phyloP scores from a whole-genome alignment of 2,113 vertebrate species.

The Oreochromis tanganicae region DNA sequence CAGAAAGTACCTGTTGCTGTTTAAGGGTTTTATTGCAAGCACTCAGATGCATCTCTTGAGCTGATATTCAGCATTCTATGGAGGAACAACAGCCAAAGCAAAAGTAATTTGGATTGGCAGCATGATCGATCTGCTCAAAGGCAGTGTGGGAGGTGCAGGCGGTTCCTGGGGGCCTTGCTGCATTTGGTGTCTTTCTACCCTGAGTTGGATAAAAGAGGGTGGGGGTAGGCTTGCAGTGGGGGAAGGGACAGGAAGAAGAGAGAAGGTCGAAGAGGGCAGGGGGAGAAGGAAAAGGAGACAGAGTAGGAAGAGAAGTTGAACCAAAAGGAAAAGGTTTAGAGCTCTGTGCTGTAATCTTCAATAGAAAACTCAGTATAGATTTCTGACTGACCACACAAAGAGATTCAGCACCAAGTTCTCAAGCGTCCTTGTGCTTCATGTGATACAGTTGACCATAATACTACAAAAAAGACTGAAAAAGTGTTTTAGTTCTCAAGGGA shows the following conservation, averaged over 20 bases:
- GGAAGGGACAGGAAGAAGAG: conserved; percentile 67
- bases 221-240: conserved; percentile 50
- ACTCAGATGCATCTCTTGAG: not conserved
- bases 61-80: not conserved
- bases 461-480: not conserved
- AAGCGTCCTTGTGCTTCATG: not conserved
- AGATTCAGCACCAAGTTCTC: not conserved
- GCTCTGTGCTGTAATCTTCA: not conserved
- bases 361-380: not conserved
- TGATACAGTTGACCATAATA: not conserved
- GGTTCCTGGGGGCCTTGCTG: conserved; percentile 48
- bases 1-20: conserved; percentile 70
- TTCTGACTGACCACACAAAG: not conserved
- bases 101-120: conserved; percentile 35
- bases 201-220: conserved; percentile 54
- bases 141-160: conserved; percentile 39
- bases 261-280: conserved; percentile 58
- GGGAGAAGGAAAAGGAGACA: conserved; percentile 36
- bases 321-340: conserved; percentile 36
- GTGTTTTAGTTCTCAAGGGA: not conserved
- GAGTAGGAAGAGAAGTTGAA: conserved; percentile 33
- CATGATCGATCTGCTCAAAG: conserved; percentile 36
- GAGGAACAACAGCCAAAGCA: not conserved
- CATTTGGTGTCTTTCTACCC: conserved; percentile 64
- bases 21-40: conserved; percentile 6